Evolutionary conservation across 2,797 vertebrate species (phyloP), one percentile per base, ranked within the genome.

Genomic region (Amazonetta brasiliensis): DNA sequence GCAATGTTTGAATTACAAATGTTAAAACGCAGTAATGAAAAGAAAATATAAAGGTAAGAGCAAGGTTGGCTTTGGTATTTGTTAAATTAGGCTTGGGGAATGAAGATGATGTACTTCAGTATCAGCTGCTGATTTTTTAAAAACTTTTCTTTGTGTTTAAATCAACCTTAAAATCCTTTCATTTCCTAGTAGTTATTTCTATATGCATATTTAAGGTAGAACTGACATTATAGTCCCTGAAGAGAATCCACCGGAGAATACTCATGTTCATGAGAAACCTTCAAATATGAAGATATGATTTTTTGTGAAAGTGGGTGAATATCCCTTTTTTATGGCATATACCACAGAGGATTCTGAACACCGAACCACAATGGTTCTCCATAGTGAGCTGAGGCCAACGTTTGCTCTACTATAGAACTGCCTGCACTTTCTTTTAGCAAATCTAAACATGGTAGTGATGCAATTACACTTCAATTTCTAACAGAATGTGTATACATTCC

Each of bases 91-190:
- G 7, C 10, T 46, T 50, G 52, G 0, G 2, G 22, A 46, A 62
- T 31, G 22, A 76, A 64, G 12, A 77, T 87, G 31, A 63, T 12
- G 13, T 43, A 46, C 19, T 46, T 93, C 23, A n/a, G 20, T 43
- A 55, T 71, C 11, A 52, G 11, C 2, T 8, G 0, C 14, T 52
- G 25, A 52, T 0, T 9, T 80, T 81, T 37, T 5, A 12, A n/a
- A 67, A 11, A 33, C 15, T 25, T 2, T n/a, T 68, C 56, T 86
- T 35, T 26, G 7, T 48, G 12, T 71, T 96, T 76, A 43, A 91
- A 82, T 63, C 19, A 79, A 16, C 7, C 68, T 44, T 0, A 44
- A 88, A 85, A 76, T 30, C 0, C 25, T 64, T 81, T 54, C 0
- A 0, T 0, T 17, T 71, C 84, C 55, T 39, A 7, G 10, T 54